Base-by-base conservation (phyloP, 2,888 invertebrate genomes). In the Amiota communis region DNA sequence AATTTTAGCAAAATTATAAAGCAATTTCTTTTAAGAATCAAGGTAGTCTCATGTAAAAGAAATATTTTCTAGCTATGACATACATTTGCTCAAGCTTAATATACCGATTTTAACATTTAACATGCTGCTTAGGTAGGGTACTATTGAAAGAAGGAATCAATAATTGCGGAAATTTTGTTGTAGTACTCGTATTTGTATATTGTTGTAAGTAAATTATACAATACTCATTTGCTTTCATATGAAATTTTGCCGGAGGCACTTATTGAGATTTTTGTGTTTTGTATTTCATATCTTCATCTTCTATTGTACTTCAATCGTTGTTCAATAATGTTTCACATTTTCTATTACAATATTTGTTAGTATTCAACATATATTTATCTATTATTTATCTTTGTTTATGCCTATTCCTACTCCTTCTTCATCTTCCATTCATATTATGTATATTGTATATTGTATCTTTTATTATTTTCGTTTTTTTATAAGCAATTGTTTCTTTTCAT, bases 91-190 rank as follows among this genome's bases (percentile, higher is more conserved):
- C n/a, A n/a, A n/a, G n/a, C n/a, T n/a, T 23, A 23, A 1, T 23
- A 23, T 23, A 36, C 36, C 36, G 3, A 36, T 36, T 36, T 4
- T 36, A 36, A 0, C 36, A 2, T 4, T 2, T 6, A 36, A 6
- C 6, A 6, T 36, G 36, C 36, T 6, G 36, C 0, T n/a, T n/a
- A 6, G 2, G 36, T 6, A 36, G 36, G 36, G 36, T 36, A 6
- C 3, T 23, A 23, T 2, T 6, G 6, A 36, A 36, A 36, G 6
- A 6, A 6, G 6, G 56, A 9, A 56, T 56, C 8, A 17, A 53
- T 71, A 70, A 72, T 77, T 74, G 80, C 75, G 78, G 77, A 72
- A 72, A 72, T 72, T 57, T 72, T 72, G 57, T 12, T 49, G 1
- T 23, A n/a, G 3, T 36, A 6, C 6, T 36, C 2, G 36, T 36